phyloP scores from a whole-genome alignment of 23 tunicate genomes.

The Styela clava region DNA sequence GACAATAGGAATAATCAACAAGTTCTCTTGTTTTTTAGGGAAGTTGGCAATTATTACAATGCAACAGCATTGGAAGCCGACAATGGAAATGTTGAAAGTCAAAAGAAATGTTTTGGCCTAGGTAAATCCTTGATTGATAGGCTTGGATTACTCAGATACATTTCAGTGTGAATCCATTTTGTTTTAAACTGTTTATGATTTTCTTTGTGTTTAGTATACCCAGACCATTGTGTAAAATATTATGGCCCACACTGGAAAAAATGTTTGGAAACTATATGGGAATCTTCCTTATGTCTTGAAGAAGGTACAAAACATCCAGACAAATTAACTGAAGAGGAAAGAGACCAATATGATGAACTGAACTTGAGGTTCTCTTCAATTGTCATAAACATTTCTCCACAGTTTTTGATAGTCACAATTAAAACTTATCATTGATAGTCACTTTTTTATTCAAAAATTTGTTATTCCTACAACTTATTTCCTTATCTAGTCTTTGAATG shows the following conservation, averaged over 20 bases:
- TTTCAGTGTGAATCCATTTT: too few species aligned
- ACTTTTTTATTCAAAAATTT: too few species aligned
- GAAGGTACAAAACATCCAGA: not conserved
- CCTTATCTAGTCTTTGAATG: too few species aligned
- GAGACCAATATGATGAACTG: not conserved
- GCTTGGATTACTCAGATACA: too few species aligned
- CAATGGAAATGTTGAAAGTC: not conserved
- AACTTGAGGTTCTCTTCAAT: not conserved
- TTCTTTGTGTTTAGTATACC: constrained; percentile 1
- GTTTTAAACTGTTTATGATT: too few species aligned
- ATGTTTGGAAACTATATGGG: constrained; percentile 26
- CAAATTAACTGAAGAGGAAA: not conserved
- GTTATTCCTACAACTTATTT: too few species aligned
- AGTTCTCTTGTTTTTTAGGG: not conserved
- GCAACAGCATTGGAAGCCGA: not conserved
- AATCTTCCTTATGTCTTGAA: not conserved
- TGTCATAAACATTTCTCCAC: not conserved
- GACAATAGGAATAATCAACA: not conserved
- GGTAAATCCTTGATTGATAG: too few species aligned
- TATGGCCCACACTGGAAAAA: constrained; percentile 4
- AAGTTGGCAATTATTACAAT: not conserved
- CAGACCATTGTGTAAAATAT: not conserved
- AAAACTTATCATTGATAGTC: too few species aligned
- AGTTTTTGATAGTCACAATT: not conserved
- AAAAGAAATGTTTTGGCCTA: constrained; percentile 14